phyloP scores from a whole-genome alignment of 2,797 vertebrate species.

The Smutsia temminckii region DNA sequence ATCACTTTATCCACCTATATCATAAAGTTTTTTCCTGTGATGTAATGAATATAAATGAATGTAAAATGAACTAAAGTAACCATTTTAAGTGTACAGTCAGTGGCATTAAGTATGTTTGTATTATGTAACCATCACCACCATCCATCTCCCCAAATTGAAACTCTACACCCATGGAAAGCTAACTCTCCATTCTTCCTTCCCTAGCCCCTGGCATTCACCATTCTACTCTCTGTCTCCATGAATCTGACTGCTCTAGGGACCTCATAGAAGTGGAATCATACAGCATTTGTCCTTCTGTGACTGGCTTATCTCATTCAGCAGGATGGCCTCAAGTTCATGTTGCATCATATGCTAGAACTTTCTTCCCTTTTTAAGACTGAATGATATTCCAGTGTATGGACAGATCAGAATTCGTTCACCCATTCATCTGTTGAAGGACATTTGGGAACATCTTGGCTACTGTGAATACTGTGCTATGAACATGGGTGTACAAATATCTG shows the following conservation, averaged over 20 bases:
- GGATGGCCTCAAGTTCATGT: background rate
- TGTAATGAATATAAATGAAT: background rate
- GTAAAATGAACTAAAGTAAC: background rate
- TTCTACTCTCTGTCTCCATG: background rate
- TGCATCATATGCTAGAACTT: background rate
- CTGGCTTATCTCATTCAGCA: background rate
- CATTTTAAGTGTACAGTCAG: background rate
- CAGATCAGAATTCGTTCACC: background rate
- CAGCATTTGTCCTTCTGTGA: background rate
- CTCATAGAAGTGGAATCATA: too few species aligned
- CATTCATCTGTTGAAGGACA: background rate
- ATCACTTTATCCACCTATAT: background rate
- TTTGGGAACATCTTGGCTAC: background rate
- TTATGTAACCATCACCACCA: too few species aligned
- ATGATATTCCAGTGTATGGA: background rate
- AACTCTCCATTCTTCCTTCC: background rate
- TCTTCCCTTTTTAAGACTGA: background rate
- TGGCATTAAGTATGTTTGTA: too few species aligned
- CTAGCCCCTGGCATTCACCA: background rate
- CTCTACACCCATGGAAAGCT: background rate
- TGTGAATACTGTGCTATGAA: background rate
- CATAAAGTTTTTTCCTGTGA: background rate
- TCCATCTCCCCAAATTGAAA: background rate
- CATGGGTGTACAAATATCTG: background rate
- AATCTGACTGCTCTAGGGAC: background rate